Evolutionary conservation across 2,113 vertebrate genomes (phyloP).

Genomic region (Illadopsis cleaveri): DNA sequence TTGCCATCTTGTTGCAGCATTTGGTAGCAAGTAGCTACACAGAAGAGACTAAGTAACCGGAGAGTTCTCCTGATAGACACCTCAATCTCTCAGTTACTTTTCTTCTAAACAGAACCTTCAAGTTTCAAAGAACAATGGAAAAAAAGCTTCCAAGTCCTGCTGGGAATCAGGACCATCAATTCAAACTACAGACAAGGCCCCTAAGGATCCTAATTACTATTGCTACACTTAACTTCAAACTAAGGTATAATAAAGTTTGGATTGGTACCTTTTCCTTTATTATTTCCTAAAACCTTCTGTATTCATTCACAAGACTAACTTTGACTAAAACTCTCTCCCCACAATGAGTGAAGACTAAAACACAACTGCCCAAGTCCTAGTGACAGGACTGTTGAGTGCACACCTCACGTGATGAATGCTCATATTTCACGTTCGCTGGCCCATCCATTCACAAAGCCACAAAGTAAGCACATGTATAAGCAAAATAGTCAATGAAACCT

Average conservation of each 20-base stretch:
- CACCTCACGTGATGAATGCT: neutral
- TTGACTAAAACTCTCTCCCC: neutral
- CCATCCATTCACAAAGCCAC: neutral
- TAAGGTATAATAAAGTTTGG: neutral
- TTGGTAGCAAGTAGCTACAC: neutral
- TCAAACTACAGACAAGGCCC: neutral
- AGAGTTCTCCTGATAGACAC: neutral
- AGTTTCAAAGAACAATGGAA: neutral
- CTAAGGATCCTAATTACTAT: neutral
- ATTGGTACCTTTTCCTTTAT: neutral
- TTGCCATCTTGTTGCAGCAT: neutral
- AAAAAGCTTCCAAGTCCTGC: neutral
- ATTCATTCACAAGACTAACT: neutral
- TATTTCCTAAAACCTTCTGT: neutral
- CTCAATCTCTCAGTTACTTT: neutral
- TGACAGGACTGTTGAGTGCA: neutral
- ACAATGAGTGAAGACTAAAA: neutral
- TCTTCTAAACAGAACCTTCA: neutral
- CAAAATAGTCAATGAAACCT: neutral
- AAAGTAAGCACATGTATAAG: neutral
- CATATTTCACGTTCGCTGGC: neutral
- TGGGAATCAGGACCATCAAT: neutral
- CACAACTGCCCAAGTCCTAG: neutral
- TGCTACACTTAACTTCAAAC: neutral
- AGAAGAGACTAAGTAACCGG: neutral